Base-by-base conservation (phyloP, 2,888 invertebrate genomes). In the Drosophila limbata region DNA sequence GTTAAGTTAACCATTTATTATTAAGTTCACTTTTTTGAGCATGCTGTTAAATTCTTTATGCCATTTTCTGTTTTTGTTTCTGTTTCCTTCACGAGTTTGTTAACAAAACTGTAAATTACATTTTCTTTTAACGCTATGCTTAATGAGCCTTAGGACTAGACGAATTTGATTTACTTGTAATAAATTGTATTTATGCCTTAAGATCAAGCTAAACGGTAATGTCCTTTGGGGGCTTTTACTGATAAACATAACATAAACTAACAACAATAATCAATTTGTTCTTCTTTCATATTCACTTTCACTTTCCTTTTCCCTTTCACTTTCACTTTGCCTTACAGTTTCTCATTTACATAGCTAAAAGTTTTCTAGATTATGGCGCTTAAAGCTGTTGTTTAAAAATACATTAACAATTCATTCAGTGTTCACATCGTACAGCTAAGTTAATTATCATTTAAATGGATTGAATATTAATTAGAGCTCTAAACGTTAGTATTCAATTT, bases 351-450 rank as follows among this genome's bases (percentile, higher is more conserved):
- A 77, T 88, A 70, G 85, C 81, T 88, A 82, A 79, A 82, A 72
- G 63, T 69, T 69, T 37, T 63, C 60, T 74, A 69, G 73, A 52
- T 61, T 75, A 52, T 73, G 80, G 74, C 80, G 89, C 90, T 90
- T 88, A 88, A 90, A 84, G 85, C 90, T 88, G 77, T 78, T 75
- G 51, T 85, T 90, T 87, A 88, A 89, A 89, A 89, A 88, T 88
- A 86, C 85, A 88, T 88, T 90, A 88, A 90, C 90, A 88, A 88
- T 63, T 48, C 47, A 64, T 83, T 88, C 84, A 82, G 72, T 88
- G 69, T 78, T 63, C 70, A 73, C 68, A 60, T 80, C 68, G 57
- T 73, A 72, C 53, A 70, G 52, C 57, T 74, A 60, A 51, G 33
- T 72, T 40, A 48, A 69, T 65, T 71, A 51, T 61, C n/a, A 44